Percentiles rank a stretch among this genome's conserved stretches.
phyloP scores from a whole-genome alignment of 2,888 invertebrate species.

The Watsonalla cultraria region DNA sequence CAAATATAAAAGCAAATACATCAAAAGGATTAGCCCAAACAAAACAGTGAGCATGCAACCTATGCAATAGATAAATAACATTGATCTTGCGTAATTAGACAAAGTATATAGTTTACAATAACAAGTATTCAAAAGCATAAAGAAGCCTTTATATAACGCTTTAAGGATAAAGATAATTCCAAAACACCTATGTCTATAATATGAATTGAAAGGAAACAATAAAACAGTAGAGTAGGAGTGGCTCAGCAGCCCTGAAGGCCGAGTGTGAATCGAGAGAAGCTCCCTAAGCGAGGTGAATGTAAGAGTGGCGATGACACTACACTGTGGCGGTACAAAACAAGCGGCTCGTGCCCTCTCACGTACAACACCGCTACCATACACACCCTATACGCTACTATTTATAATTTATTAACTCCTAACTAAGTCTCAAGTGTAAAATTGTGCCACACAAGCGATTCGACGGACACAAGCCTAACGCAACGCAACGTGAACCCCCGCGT shows the following conservation, averaged over 20 bases:
- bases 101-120: constrained; percentile 22
- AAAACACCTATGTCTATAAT: constrained; percentile 32
- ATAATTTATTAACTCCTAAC: constrained; percentile 72
- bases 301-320: constrained; percentile 25
- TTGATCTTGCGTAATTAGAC: constrained; percentile 27
- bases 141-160: constrained; percentile 19
- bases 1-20: constrained; percentile 23
- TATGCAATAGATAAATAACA: constrained; percentile 24
- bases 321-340: neutral
- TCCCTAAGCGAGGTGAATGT: constrained; percentile 54
- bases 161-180: constrained; percentile 21
- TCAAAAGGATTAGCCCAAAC: constrained; percentile 16
- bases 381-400: constrained; percentile 58
- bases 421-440: constrained; percentile 70
- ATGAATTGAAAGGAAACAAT: constrained; percentile 28
- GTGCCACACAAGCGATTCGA: constrained; percentile 68
- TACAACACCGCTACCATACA: constrained; percentile 41
- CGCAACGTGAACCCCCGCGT: constrained; percentile 21
- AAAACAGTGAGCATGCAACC: constrained; percentile 18
- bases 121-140: constrained; percentile 24
- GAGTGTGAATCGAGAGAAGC: constrained; percentile 46
- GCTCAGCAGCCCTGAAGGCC: constrained; percentile 37
- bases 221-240: constrained; percentile 31
- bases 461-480: constrained; percentile 54
- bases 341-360: constrained; percentile 17